A percentile compares a stretch with the other conserved stretches of the same genome.
Evolutionary conservation across 2,888 invertebrate genomes (phyloP).

Genomic region (Lysandra coridon): DNA sequence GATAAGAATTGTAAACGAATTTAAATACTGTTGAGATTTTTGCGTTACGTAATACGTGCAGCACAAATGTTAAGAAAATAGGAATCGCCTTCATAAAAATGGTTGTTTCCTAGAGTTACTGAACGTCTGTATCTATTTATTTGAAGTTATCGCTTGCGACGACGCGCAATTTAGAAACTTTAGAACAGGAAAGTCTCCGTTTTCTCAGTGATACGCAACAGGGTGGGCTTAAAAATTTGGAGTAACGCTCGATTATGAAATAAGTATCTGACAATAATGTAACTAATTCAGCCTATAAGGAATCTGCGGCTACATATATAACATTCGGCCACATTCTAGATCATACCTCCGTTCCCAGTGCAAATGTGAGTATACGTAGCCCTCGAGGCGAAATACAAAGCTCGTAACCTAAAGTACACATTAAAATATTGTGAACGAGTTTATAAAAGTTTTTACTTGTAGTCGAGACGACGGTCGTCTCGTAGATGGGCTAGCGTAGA

Average conservation of each 20-base stretch:
- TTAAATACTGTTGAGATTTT: conserved; percentile 17
- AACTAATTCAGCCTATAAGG: conserved; percentile 50
- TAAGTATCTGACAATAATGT: conserved; percentile 77
- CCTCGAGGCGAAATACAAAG: conserved; percentile 36
- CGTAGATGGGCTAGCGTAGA: conserved; percentile 78
- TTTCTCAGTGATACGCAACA: conserved; percentile 61
- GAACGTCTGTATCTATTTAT: conserved; percentile 36
- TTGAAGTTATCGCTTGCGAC: conserved; percentile 28
- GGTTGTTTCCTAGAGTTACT: conserved; percentile 38
- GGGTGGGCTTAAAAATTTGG: conserved; percentile 50
- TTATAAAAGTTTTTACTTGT: conserved; percentile 70
- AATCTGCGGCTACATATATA: conserved; percentile 36
- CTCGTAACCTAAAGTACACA: conserved; percentile 39
- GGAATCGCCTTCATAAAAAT: conserved; percentile 48
- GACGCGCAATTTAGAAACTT: conserved; percentile 16
- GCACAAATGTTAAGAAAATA: conserved; percentile 51
- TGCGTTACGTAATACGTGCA: conserved; percentile 30
- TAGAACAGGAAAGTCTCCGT: conserved; percentile 37
- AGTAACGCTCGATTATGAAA: conserved; percentile 61
- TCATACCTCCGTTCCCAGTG: conserved; percentile 37
- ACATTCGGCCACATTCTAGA: conserved; percentile 31
- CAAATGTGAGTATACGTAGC: conserved; percentile 34
- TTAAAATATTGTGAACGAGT: conserved; percentile 56
- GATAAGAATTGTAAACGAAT: conserved; percentile 21
- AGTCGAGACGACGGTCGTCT: conserved; percentile 72